Conservation (phyloP, 2,888 invertebrate species). For the Alentia gelatinosa region DNA sequence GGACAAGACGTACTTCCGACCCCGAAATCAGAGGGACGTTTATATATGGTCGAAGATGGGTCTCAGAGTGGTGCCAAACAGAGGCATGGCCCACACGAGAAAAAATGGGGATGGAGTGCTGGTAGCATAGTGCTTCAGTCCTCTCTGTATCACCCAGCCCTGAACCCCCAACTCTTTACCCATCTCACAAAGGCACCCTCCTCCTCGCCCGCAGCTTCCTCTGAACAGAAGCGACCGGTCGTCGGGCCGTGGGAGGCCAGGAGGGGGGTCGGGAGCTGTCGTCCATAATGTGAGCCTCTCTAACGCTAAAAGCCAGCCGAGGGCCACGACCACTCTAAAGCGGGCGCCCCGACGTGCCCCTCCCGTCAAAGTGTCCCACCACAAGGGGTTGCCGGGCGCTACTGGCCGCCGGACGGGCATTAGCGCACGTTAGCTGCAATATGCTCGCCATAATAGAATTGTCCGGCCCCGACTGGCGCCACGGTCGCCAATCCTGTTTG, state of each 20-base stretch:
- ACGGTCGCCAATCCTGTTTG: slow-evolving; percentile 48
- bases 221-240: no score
- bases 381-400: not conserved
- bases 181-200: no score
- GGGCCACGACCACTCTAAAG: not conserved
- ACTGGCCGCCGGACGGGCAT: not conserved
- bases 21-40: no score
- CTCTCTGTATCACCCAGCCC: no score
- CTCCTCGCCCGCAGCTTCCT: no score
- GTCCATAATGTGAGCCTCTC: not conserved
- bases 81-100: no score
- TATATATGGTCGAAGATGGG: no score
- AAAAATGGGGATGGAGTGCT: no score
- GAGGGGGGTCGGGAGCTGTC: not conserved
- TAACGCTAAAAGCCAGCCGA: not conserved
- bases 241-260: not conserved
- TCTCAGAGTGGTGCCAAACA: no score
- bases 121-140: no score
- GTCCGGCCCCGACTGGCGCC: not conserved
- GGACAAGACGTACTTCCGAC: no score
- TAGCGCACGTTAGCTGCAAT: slow-evolving; percentile 36
- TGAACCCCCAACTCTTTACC: not conserved
- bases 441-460: slow-evolving; percentile 55
- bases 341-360: not conserved
- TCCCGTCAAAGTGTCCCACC: not conserved